Evolutionary conservation across 2,888 invertebrate genomes (phyloP).

Genomic region (Marronus borbonicus): DNA sequence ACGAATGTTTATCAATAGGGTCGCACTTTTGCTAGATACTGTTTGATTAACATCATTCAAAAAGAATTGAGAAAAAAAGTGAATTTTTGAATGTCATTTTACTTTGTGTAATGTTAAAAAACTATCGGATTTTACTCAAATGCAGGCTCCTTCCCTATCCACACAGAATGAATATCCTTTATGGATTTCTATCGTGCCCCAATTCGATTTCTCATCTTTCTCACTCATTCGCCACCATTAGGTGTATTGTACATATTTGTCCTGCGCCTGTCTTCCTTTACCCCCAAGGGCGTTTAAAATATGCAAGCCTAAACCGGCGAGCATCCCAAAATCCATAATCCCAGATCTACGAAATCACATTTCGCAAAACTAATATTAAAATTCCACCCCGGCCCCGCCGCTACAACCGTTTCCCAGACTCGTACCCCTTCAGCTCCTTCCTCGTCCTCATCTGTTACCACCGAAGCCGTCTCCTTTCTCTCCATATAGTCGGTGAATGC

Average conservation of each 20-base stretch:
- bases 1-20: not conserved
- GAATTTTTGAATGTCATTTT: not conserved
- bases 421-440: not conserved
- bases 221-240: not conserved
- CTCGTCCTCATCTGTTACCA: not conserved
- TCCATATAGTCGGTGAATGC: not conserved
- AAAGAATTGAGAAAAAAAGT: not conserved
- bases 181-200: too few relatives aligned
- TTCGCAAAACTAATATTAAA: constrained; percentile 66
- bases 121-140: too few relatives aligned
- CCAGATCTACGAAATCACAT: constrained; percentile 65
- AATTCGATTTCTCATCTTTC: not conserved
- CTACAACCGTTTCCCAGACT: not conserved
- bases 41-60: too few relatives aligned
- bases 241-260: constrained; percentile 7
- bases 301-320: constrained; percentile 63
- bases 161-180: too few relatives aligned
- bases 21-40: too few relatives aligned
- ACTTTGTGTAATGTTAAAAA: too few relatives aligned
- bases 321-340: constrained; percentile 63
- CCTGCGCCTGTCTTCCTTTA: not conserved
- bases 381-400: constrained; percentile 45
- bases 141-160: too few relatives aligned
- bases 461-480: constrained; percentile 3
- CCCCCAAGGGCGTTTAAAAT: constrained; percentile 58